Base-by-base conservation (phyloP, 64 coral and sea anemone genomes). In the Stichodactyla helianthus region DNA sequence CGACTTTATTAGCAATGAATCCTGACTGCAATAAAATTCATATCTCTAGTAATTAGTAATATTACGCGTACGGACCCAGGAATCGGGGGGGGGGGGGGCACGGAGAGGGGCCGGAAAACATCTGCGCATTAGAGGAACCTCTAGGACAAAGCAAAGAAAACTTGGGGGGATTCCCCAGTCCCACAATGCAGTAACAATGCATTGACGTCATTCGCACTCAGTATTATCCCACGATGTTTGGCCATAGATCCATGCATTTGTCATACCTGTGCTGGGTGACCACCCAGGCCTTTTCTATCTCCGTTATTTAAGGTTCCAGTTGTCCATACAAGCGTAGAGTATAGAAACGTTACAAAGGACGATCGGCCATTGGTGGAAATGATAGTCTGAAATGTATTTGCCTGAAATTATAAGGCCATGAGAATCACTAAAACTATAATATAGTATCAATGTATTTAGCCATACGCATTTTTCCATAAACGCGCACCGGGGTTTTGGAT, bases 301-400 rank as follows among this genome's bases (percentile, higher is more conserved):
- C 86, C 91, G 23, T 16, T 54, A 85, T 88, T 53, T 22, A 88
- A 55, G n/a, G 5, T 88, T 51, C 86, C 91, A 57, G 86, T 93
- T 6, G 91, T 93, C 91, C 91, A 93, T 22, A 74, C 55, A 8
- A 93, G 70, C 50, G 79, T 84, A 25, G 67, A 20, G 82, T 93
- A 93, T 5, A 84, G 53, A 78, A 84, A 93, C 20, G 26, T 74
- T 2, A 88, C 91, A 79, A 93, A 93, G 52, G 91, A 63, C 57
- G 65, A 81, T 51, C 52, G n/a, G 8, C 86, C 86, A 61, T 88
- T 31, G 28, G 86, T 85, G 23, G 87, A 19, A 17, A 93, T 74
- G 0, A 93, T 5, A 14, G 83, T 81, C 82, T 93, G 91, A 44
- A 93, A 88, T 13, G 91, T 93, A 20, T 88, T 93, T 85, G 20